Evolutionary conservation across 2,113 vertebrate species (phyloP), one percentile per base, ranked within the genome.

Genomic region (Scartelaos histophorus): DNA sequence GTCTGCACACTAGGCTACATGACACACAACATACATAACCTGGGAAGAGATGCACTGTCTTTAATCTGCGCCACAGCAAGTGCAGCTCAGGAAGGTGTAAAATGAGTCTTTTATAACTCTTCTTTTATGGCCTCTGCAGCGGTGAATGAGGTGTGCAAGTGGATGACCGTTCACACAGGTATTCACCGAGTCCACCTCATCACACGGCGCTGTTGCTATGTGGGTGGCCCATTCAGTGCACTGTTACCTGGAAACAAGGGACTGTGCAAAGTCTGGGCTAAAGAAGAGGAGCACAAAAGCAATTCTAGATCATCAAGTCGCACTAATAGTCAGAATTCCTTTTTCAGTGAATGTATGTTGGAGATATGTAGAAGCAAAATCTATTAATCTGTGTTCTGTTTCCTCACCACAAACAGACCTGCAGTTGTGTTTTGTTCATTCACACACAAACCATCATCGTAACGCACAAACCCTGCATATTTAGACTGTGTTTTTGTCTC

Each of bases 211-310:
- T 87, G 91, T 90, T 90, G 88, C 87, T 89, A 87, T 74, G 89
- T 90, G 90, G 90, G 84, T 69, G 85, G 75, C 82, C 38, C 71
- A 69, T 83, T 88, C 67, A 83, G 83, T 72, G 43, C 76, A 64
- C 81, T 58, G 90, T 93, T 93, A 93, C 92, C 93, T 91, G 86
- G 90, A 92, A 93, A 93, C 91, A 78, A 71, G 78, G 78, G 81
- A 87, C 81, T 76, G 74, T 76, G 69, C 76, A 54, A 67, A 78
- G 83, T 75, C 71, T 73, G 72, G 79, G 79, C 81, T 16, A 35
- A 87, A 83, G 85, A 76, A 75, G 69, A 81, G 29, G 24, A 62
- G 45, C n/a, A n/a, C n/a, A 76, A 61, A 46, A 15, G 62, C 11
- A 16, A 38, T 10, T n/a, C 21, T 74, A 66, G 16, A 21, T 51